These are phyloP conservation scores for Timema podura DNA, from an alignment of 2,888 invertebrate genomes.

Conservation along the genomic window DNA sequence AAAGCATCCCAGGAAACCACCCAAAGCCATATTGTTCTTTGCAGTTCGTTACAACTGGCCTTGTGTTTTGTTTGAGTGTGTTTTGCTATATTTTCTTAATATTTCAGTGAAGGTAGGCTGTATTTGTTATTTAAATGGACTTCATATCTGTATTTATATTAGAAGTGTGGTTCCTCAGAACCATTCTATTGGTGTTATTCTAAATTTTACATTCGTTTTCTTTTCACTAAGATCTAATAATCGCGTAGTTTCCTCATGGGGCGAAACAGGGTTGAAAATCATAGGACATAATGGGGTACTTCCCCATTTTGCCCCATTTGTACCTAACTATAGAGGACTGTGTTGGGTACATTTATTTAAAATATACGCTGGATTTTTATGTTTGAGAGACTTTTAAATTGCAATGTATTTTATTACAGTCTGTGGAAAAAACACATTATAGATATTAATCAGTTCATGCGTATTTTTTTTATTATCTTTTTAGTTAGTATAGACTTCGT, in stretches of 20 bases:
- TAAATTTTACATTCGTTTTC: background rate
- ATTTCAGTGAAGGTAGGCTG: too few relatives aligned
- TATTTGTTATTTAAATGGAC: too few relatives aligned
- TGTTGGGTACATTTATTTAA: background rate
- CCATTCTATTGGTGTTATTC: background rate
- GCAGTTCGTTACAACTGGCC: background rate
- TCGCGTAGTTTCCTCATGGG: background rate
- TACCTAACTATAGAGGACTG: background rate
- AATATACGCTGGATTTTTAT: too few relatives aligned
- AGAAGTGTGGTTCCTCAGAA: too few relatives aligned
- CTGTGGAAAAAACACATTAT: background rate
- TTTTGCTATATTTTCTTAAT: background rate
- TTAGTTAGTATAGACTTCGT: too few relatives aligned
- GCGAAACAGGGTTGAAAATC: background rate
- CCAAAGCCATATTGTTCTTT: background rate
- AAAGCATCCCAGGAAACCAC: background rate
- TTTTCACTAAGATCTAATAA: background rate
- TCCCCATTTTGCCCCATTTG: slow-evolving; percentile 7
- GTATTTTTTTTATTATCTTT: background rate
- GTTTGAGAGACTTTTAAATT: too few relatives aligned
- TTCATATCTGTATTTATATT: too few relatives aligned
- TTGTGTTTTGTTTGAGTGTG: background rate
- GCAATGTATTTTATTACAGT: background rate
- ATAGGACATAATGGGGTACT: background rate
- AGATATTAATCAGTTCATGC: background rate